A percentile compares a stretch with the other conserved stretches of the same genome.
phyloP scores from a whole-genome alignment of 2,888 invertebrate species.

The Trissolcus japonicus region DNA sequence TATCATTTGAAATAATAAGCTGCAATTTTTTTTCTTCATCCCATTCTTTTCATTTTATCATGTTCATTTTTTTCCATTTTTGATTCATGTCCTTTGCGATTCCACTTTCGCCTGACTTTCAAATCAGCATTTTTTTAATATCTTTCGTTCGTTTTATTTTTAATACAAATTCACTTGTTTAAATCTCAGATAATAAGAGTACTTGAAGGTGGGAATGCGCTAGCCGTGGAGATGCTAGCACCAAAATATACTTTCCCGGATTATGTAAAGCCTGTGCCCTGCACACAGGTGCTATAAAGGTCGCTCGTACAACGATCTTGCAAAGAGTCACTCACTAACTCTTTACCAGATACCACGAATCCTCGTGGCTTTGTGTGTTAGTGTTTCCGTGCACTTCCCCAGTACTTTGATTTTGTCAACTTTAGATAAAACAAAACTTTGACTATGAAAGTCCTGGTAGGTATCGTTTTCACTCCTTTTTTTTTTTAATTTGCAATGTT shows the following conservation, averaged over 20 bases:
- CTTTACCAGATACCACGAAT: conserved; percentile 69
- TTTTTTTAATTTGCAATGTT: too few species aligned
- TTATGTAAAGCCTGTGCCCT: conserved; percentile 72
- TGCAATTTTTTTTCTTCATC: background rate
- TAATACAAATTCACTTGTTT: background rate
- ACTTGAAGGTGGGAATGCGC: conserved; percentile 19
- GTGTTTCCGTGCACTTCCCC: conserved; percentile 14
- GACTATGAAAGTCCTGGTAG: conserved; percentile 38
- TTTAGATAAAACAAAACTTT: background rate
- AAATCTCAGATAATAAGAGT: conserved; percentile 15
- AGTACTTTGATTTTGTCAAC: conserved; percentile 1
- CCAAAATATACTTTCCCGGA: conserved; percentile 75
- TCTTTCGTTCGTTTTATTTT: conserved; percentile 5
- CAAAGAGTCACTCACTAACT: conserved; percentile 74
- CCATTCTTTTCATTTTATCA: background rate
- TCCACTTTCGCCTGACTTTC: background rate
- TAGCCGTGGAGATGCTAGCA: conserved; percentile 41
- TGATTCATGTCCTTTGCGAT: background rate
- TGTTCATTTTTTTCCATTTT: background rate
- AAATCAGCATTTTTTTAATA: background rate
- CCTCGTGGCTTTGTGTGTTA: conserved; percentile 16
- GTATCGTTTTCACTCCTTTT: background rate
- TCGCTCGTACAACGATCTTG: conserved; percentile 71
- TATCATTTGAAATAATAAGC: conserved; percentile 4
- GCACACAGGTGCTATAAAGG: conserved; percentile 73